phyloP scores from a whole-genome alignment of 2,113 vertebrate species.

The Macquaria ambigua region DNA sequence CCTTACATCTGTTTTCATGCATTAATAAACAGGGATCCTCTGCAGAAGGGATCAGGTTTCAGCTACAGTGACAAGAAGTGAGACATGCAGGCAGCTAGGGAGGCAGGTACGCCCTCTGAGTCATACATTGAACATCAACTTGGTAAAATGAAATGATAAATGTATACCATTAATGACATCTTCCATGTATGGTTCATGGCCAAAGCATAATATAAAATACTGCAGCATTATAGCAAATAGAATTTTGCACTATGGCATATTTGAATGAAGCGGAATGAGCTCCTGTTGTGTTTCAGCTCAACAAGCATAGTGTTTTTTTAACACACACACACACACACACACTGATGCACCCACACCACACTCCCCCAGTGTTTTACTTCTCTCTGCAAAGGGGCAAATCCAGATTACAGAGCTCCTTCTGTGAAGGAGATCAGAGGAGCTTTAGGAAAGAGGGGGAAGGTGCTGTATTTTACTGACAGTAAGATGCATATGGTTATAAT shows the following conservation, averaged over 20 bases:
- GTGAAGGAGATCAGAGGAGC: conserved; percentile 70
- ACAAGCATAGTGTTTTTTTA: conserved; percentile 17
- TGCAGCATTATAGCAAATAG: neutral
- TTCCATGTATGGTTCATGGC: neutral
- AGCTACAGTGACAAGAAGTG: conserved; percentile 37
- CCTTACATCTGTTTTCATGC: conserved; percentile 73
- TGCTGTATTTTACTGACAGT: conserved; percentile 42
- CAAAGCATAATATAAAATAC: neutral
- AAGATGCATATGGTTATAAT: conserved; percentile 32
- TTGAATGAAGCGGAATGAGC: conserved; percentile 29
- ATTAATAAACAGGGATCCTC: conserved; percentile 72
- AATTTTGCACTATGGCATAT: neutral
- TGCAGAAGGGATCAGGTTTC: conserved; percentile 56
- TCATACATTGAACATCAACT: conserved; percentile 4
- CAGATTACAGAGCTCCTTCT: conserved; percentile 72
- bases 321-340: neutral
- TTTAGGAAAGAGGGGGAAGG: conserved; percentile 58
- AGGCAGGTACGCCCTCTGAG: conserved; percentile 76
- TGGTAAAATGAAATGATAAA: conserved; percentile 17
- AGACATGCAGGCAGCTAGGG: conserved; percentile 53
- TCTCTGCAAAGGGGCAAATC: conserved; percentile 67
- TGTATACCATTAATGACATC: neutral
- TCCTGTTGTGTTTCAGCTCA: conserved; percentile 17
- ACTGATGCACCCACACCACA: conserved; percentile 1
- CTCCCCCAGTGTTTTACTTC: conserved; percentile 55